A percentile compares a stretch with the other conserved stretches of the same genome.
phyloP scores from a whole-genome alignment of 2,888 invertebrate genomes.

The Synergus japonicus region DNA sequence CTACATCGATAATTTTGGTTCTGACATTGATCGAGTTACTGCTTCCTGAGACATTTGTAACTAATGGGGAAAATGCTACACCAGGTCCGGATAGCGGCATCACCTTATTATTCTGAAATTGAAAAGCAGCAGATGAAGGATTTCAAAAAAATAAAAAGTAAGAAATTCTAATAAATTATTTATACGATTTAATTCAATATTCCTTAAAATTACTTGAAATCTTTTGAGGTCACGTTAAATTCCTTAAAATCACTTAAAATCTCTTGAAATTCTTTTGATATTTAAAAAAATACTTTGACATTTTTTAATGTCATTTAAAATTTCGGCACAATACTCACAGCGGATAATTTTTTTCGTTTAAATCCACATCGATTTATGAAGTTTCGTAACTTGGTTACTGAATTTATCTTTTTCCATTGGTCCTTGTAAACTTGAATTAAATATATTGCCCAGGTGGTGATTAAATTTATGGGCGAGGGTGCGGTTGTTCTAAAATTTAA shows the following conservation, averaged over 20 bases:
- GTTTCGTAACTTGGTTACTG: neutral
- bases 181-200: too few relatives aligned
- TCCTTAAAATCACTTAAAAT: too few relatives aligned
- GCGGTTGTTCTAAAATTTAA: slow-evolving; percentile 80
- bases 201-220: too few relatives aligned
- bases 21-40: neutral
- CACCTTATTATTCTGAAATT: slow-evolving; percentile 70
- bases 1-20: slow-evolving; percentile 74
- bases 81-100: slow-evolving; percentile 66
- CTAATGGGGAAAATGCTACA: slow-evolving; percentile 65
- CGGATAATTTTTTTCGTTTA: neutral
- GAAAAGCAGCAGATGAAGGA: neutral
- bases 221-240: too few relatives aligned
- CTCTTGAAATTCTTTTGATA: too few relatives aligned
- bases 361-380: slow-evolving; percentile 3
- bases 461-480: slow-evolving; percentile 85
- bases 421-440: slow-evolving; percentile 75
- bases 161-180: too few relatives aligned
- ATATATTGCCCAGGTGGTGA: slow-evolving; percentile 80
- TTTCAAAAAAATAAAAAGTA: neutral
- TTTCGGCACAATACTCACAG: neutral
- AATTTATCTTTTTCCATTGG: slow-evolving; percentile 70
- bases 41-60: slow-evolving; percentile 71
- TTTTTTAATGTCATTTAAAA: too few relatives aligned
- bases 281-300: too few relatives aligned